Conservation (phyloP, 2,888 invertebrate species). For the Lordiphosa fenestrarum region DNA sequence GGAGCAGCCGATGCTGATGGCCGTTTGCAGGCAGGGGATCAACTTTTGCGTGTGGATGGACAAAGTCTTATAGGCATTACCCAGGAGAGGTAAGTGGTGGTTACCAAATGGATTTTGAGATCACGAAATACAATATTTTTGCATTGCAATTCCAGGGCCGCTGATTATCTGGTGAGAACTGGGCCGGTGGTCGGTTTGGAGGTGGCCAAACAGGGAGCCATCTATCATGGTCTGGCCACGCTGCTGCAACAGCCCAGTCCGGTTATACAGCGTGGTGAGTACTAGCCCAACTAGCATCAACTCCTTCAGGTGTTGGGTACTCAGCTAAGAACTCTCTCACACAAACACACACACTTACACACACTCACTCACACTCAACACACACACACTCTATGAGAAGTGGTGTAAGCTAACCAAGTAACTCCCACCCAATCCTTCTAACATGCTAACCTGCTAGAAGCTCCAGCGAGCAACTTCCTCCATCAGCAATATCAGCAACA, state of each 20-base stretch:
- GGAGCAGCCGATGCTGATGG: conserved; percentile 97
- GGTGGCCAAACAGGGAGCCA: conserved; percentile 98
- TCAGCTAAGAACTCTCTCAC: conserved; percentile 44
- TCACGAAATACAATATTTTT: no score
- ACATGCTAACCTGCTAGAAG: conserved; percentile 56
- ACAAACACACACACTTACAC: conserved; percentile 17
- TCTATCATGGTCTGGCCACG: conserved; percentile 97
- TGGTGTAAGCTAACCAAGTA: conserved; percentile 61
- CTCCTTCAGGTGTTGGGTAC: conserved; percentile 59
- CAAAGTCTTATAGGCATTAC: conserved; percentile 94
- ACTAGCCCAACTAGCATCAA: conserved; percentile 16
- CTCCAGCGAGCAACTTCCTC: conserved; percentile 31
- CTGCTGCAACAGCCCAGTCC: conserved; percentile 95
- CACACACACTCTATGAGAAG: conserved; percentile 28
- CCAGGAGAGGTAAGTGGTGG: conserved; percentile 84
- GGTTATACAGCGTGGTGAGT: conserved; percentile 87
- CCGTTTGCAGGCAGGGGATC: conserved; percentile 97
- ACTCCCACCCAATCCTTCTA: conserved; percentile 46
- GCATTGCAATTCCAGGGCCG: conserved; percentile 83
- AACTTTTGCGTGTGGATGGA: conserved; percentile 97
- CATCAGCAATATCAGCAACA: conserved; percentile 44
- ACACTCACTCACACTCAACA: conserved; percentile 30
- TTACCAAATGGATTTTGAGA: no score
- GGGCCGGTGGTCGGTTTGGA: conserved; percentile 96
- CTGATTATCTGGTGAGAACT: conserved; percentile 96